These are phyloP conservation scores for Carapus acus DNA, from an alignment of 2,797 vertebrate genomes.

Conservation along the genomic window DNA sequence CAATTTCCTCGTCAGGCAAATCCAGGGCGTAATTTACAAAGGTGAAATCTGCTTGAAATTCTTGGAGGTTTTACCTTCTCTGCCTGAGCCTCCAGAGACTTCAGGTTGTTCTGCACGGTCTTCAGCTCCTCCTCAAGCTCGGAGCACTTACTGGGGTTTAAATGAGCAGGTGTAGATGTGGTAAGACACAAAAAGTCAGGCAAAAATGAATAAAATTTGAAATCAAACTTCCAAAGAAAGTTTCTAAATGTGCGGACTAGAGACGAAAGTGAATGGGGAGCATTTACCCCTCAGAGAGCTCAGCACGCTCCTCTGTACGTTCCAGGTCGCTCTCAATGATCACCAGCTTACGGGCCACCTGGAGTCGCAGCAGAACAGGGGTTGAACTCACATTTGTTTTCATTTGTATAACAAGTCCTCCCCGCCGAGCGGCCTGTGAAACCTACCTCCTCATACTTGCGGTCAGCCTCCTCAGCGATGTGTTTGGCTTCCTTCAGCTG, in stretches of 20 bases:
- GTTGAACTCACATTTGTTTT: constrained; percentile 12
- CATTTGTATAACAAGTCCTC: too few relatives aligned
- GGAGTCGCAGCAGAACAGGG: constrained; percentile 28
- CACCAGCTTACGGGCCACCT: constrained; percentile 98
- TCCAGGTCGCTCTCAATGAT: constrained; percentile 98
- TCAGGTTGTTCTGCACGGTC: constrained; percentile 99
- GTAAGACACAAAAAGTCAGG: background rate
- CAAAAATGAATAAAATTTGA: too few relatives aligned
- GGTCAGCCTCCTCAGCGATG: constrained; percentile 98
- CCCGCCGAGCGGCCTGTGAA: constrained; percentile 26
- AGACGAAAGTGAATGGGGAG: background rate
- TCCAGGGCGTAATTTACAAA: too few relatives aligned
- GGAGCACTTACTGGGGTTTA: constrained; percentile 90
- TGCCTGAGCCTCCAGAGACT: constrained; percentile 99
- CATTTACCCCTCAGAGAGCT: constrained; percentile 88
- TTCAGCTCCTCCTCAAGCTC: constrained; percentile 99
- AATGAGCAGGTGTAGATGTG: constrained; percentile 53
- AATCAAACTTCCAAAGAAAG: too few relatives aligned
- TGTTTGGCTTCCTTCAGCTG: constrained; percentile 98
- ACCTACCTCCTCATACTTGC: constrained; percentile 97
- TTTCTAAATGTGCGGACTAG: too few relatives aligned
- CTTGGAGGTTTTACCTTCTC: constrained; percentile 82
- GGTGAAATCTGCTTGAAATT: background rate
- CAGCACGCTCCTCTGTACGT: constrained; percentile 93
- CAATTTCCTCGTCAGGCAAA: constrained; percentile 16